These are phyloP conservation scores for Myripristis jacobus DNA, from an alignment of 2,797 vertebrate species.

Conservation along the genomic window DNA sequence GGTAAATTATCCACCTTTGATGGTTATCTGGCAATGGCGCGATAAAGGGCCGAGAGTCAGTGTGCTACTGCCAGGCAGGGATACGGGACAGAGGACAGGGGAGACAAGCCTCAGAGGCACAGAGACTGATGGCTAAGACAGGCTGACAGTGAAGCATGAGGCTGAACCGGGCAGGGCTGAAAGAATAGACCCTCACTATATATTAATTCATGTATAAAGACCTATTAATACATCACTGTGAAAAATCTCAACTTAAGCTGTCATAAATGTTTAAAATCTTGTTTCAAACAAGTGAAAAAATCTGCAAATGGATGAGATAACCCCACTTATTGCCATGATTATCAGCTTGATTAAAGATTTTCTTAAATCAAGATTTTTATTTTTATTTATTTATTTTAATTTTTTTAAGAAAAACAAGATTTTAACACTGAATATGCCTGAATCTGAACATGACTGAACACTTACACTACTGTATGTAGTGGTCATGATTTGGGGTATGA, in stretches of 20 bases:
- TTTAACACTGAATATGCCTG: too few relatives aligned
- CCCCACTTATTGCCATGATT: too few relatives aligned
- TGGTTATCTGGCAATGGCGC: constrained; percentile 51
- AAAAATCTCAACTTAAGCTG: too few relatives aligned
- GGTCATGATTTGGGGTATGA: background rate
- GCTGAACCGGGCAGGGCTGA: background rate
- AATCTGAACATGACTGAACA: too few relatives aligned
- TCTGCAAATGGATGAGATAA: too few relatives aligned
- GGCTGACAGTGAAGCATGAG: background rate
- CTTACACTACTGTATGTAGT: background rate
- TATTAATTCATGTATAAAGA: background rate
- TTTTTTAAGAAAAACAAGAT: too few relatives aligned
- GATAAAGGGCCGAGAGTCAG: constrained; percentile 30
- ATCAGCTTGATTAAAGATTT: too few relatives aligned
- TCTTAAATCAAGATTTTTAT: too few relatives aligned
- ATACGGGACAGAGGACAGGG: constrained; percentile 3
- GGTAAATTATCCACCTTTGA: constrained; percentile 64
- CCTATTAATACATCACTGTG: background rate
- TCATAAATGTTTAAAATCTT: too few relatives aligned
- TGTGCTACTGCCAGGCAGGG: constrained; percentile 25
- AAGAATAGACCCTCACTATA: background rate
- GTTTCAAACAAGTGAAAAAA: too few relatives aligned
- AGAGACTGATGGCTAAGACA: background rate
- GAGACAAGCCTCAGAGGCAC: constrained; percentile 2
- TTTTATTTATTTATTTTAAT: too few relatives aligned